Evolutionary conservation across 2,888 invertebrate species (phyloP).

Genomic region (Calliphora vomitoria): DNA sequence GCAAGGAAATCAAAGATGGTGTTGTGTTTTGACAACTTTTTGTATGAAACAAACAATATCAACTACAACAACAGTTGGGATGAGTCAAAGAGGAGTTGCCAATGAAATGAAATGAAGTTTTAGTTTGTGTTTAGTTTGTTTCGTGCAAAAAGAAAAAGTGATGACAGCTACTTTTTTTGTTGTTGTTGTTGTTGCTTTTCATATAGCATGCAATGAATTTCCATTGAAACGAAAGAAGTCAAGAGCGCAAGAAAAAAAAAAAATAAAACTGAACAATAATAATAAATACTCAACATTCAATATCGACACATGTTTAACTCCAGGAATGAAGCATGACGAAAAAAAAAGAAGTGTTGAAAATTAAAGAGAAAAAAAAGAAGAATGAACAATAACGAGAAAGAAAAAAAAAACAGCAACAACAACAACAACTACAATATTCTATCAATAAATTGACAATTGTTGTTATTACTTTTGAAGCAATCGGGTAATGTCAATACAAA

Average conservation of each 20-base stretch:
- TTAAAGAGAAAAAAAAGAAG: slow-evolving; percentile 23
- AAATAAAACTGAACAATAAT: slow-evolving; percentile 61
- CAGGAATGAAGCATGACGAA: slow-evolving; percentile 53
- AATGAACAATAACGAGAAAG: neutral
- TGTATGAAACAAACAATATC: slow-evolving; percentile 60
- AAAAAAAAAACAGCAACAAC: neutral
- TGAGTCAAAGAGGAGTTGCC: slow-evolving; percentile 56
- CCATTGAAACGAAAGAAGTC: slow-evolving; percentile 66
- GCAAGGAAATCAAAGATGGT: slow-evolving; percentile 57
- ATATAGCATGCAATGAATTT: slow-evolving; percentile 68
- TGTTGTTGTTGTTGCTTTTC: slow-evolving; percentile 25
- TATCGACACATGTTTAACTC: slow-evolving; percentile 62
- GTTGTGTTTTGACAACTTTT: slow-evolving; percentile 71
- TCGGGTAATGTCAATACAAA: slow-evolving; percentile 74
- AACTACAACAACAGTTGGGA: slow-evolving; percentile 38
- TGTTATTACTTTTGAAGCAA: slow-evolving; percentile 73
- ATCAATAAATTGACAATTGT: slow-evolving; percentile 73
- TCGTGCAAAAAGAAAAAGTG: slow-evolving; percentile 66
- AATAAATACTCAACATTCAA: slow-evolving; percentile 64
- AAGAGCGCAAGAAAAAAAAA: slow-evolving; percentile 6
- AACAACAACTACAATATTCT: slow-evolving; percentile 30
- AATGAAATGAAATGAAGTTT: slow-evolving; percentile 42
- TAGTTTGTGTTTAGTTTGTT: slow-evolving; percentile 38
- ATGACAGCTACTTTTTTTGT: slow-evolving; percentile 67
- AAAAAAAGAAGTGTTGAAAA: slow-evolving; percentile 55